phyloP scores from a whole-genome alignment of 2,113 vertebrate genomes.

The Leucosticte australis region DNA sequence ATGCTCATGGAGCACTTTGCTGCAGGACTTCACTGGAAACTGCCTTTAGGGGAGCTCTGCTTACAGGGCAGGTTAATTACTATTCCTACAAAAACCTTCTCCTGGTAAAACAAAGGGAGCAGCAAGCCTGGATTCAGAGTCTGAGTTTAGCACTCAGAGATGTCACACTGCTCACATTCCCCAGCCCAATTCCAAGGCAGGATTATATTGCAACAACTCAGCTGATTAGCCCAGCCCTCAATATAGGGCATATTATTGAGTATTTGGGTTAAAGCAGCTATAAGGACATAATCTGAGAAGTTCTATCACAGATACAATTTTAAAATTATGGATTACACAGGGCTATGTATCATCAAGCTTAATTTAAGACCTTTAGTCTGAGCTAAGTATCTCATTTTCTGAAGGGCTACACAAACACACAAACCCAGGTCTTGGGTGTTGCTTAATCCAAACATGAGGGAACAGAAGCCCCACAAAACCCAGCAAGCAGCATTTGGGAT shows the following conservation, averaged over 20 bases:
- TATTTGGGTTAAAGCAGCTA: constrained; percentile 15
- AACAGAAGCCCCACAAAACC: not conserved
- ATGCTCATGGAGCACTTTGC: not conserved
- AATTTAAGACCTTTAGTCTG: not conserved
- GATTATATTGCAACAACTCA: not conserved
- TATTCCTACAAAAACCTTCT: not conserved
- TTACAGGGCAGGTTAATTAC: not conserved
- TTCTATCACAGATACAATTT: not conserved
- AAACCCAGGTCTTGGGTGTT: not conserved
- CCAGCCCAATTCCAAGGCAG: not conserved
- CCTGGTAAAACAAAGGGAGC: not conserved
- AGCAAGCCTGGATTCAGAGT: not conserved
- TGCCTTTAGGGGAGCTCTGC: not conserved
- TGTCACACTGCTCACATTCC: not conserved
- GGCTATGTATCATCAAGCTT: not conserved
- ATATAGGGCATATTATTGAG: not conserved
- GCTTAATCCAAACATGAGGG: not conserved
- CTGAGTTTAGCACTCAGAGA: not conserved
- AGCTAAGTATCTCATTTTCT: not conserved
- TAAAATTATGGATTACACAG: not conserved
- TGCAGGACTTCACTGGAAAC: not conserved
- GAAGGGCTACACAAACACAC: not conserved
- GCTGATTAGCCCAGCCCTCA: not conserved
- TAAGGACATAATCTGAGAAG: not conserved
- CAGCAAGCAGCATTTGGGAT: accelerated